Conservation (phyloP, 2,797 vertebrate species). For the Aulostomus chinensis region DNA sequence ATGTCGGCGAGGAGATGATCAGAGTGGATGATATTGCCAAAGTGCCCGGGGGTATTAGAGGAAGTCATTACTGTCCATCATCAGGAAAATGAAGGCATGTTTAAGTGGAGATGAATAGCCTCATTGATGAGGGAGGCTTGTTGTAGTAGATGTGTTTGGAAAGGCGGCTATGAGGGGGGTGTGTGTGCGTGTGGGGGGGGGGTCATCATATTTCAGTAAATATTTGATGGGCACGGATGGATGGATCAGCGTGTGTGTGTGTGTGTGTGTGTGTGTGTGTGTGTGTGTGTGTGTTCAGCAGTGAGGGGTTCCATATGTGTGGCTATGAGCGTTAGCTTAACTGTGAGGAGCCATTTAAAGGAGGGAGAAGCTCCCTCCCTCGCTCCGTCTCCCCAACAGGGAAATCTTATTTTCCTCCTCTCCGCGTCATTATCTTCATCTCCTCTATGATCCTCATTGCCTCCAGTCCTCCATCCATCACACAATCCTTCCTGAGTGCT, state of each 20-base stretch:
- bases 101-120: slow-evolving; percentile 63
- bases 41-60: slow-evolving; percentile 39
- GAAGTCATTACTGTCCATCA: slow-evolving; percentile 69
- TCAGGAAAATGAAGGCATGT: slow-evolving; percentile 51
- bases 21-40: slow-evolving; percentile 34
- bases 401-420: slow-evolving; percentile 27
- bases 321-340: slow-evolving; percentile 24
- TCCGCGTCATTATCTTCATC: slow-evolving; percentile 24
- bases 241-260: slow-evolving; percentile 17
- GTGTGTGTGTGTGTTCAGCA: slow-evolving; percentile 1
- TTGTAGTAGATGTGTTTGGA: slow-evolving; percentile 59
- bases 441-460: slow-evolving; percentile 14
- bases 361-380: slow-evolving; percentile 31
- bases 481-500: slow-evolving; percentile 2
- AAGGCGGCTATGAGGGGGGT: slow-evolving; percentile 14
- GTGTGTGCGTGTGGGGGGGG: too few relatives aligned
- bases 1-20: slow-evolving; percentile 21
- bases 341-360: slow-evolving; percentile 22
- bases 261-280: slow-evolving; percentile 12
- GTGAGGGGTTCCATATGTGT: slow-evolving; percentile 8
- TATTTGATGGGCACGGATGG: slow-evolving; percentile 55
- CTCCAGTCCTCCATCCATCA: slow-evolving; percentile 8
- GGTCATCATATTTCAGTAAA: slow-evolving; percentile 70
- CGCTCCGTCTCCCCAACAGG: slow-evolving; percentile 16
- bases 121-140: slow-evolving; percentile 55